Evolutionary conservation across 2,113 vertebrate genomes (phyloP).

Genomic region (Pachyramphus minor): DNA sequence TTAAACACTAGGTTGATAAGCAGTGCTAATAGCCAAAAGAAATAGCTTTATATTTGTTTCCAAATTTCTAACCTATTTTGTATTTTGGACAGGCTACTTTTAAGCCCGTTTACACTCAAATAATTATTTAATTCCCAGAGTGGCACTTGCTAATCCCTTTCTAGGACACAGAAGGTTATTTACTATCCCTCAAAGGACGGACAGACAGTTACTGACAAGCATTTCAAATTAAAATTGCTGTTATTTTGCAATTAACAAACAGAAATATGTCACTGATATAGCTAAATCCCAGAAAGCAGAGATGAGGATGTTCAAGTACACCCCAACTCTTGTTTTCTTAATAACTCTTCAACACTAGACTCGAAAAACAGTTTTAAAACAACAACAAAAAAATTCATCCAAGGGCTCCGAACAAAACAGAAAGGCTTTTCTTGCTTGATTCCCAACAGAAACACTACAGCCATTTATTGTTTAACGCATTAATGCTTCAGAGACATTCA

Average conservation of each 20-base stretch:
- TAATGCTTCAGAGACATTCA: slow-evolving; percentile 25
- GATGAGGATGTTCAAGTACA: not conserved
- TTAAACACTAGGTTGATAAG: slow-evolving; percentile 1
- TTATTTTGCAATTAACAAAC: slow-evolving; percentile 58
- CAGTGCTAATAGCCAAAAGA: slow-evolving; percentile 20
- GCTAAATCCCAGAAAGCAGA: slow-evolving; percentile 31
- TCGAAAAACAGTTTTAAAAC: slow-evolving; percentile 19
- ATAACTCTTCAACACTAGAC: not conserved
- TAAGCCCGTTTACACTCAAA: slow-evolving; percentile 62
- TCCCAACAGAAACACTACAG: slow-evolving; percentile 12
- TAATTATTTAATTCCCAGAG: slow-evolving; percentile 45
- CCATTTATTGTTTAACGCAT: slow-evolving; percentile 1
- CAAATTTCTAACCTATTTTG: slow-evolving; percentile 10
- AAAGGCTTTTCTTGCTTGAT: not conserved
- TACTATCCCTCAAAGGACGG: slow-evolving; percentile 29
- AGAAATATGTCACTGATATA: slow-evolving; percentile 32
- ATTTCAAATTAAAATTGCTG: slow-evolving; percentile 57
- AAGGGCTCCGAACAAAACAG: slow-evolving; percentile 27
- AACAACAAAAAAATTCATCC: not conserved
- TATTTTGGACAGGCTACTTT: slow-evolving; percentile 27
- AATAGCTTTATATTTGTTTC: not conserved
- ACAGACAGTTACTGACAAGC: slow-evolving; percentile 46
- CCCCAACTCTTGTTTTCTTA: slow-evolving; percentile 4
- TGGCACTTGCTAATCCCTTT: slow-evolving; percentile 25
- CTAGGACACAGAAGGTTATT: slow-evolving; percentile 59